These are phyloP conservation scores for Dendroctonus ponderosae DNA, from an alignment of 1,140 invertebrate species.

Conservation along the genomic window DNA sequence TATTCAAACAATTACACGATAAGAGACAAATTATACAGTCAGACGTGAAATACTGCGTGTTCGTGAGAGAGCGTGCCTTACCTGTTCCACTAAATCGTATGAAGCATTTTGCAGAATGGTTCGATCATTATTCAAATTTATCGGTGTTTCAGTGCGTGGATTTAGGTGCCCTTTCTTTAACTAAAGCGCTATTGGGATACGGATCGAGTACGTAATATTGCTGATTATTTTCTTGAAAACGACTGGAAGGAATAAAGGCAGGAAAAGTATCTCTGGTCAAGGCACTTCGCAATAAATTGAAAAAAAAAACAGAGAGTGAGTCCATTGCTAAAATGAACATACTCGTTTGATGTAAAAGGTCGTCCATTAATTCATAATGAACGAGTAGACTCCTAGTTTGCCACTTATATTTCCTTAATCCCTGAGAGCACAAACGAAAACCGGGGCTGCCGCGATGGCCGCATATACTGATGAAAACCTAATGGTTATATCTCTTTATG, in stretches of 20 bases:
- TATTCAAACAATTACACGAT: conserved; percentile 49
- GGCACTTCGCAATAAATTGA: too few relatives aligned
- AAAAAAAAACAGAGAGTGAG: conserved; percentile 8
- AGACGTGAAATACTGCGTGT: conserved; percentile 35
- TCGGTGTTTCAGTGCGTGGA: too few relatives aligned
- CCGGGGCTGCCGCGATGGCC: conserved; percentile 42
- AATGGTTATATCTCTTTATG: conserved; percentile 53
- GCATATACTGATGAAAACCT: conserved; percentile 52
- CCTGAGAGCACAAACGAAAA: conserved; percentile 49
- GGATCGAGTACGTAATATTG: too few relatives aligned
- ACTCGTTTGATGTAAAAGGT: conserved; percentile 51
- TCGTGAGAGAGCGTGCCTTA: conserved; percentile 43
- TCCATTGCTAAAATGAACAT: conserved; percentile 50
- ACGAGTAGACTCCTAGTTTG: conserved; percentile 49
- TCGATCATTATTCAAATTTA: too few relatives aligned
- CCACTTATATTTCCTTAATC: conserved; percentile 53
- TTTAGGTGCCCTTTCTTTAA: too few relatives aligned
- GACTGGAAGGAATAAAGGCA: too few relatives aligned
- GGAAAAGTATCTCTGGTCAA: too few relatives aligned
- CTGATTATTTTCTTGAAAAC: too few relatives aligned
- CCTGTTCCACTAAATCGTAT: conserved; percentile 13
- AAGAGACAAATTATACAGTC: conserved; percentile 48
- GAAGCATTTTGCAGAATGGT: too few relatives aligned
- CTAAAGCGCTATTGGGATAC: too few relatives aligned
- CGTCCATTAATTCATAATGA: conserved; percentile 53